Conservation (phyloP, 2,888 invertebrate genomes). For the Sphaerophoria rueppellii region DNA sequence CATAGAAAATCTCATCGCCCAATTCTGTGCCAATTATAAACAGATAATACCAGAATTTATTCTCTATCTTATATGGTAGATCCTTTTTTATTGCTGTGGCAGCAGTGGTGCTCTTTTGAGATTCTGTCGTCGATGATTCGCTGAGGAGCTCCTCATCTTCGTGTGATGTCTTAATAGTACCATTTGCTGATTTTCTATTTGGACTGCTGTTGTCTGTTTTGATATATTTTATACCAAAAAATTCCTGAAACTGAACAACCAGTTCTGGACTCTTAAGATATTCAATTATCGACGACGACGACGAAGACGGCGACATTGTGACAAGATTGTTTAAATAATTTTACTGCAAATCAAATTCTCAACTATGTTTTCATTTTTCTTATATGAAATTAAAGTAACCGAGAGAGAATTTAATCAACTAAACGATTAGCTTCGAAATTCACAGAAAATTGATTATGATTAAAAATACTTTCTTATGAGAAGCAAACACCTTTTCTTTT, state of each 20-base stretch:
- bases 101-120: conserved; percentile 33
- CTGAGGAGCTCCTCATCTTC: conserved; percentile 75
- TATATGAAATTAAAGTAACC: no score
- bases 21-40: conserved; percentile 93
- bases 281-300: conserved; percentile 82
- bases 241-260: conserved; percentile 90
- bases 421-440: no score
- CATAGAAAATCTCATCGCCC: conserved; percentile 95
- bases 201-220: background rate
- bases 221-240: conserved; percentile 87
- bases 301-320: conserved; percentile 48
- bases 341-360: no score
- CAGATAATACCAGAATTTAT: conserved; percentile 92
- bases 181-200: conserved; percentile 64
- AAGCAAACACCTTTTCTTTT: background rate
- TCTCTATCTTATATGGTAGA: conserved; percentile 83
- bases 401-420: no score
- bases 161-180: conserved; percentile 81
- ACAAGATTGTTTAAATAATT: background rate
- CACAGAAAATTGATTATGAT: no score
- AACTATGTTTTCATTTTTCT: no score
- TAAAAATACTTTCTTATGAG: no score
- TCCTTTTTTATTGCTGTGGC: conserved; percentile 30
- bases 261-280: conserved; percentile 89
- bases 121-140: conserved; percentile 79